These are phyloP conservation scores for Philereme transversata DNA, from an alignment of 2,888 invertebrate genomes.

Conservation along the genomic window DNA sequence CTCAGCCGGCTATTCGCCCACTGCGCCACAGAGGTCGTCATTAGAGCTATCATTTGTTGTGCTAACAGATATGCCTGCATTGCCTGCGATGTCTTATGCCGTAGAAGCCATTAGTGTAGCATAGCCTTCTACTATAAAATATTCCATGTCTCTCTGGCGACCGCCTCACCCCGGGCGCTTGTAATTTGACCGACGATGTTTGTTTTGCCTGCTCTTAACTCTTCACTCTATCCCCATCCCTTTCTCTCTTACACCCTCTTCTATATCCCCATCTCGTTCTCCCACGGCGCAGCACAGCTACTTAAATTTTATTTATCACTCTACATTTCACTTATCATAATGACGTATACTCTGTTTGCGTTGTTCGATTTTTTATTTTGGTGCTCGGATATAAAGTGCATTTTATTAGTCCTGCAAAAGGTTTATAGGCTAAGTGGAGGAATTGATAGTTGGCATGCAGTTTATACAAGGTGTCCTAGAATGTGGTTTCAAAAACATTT, in stretches of 20 bases:
- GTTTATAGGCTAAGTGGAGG: constrained; percentile 9
- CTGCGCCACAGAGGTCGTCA: too few relatives aligned
- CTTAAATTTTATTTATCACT: constrained; percentile 34
- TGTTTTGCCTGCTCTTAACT: constrained; percentile 35
- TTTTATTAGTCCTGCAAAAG: constrained; percentile 8
- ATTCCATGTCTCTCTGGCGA: constrained; percentile 3
- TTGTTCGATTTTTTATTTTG: constrained; percentile 22
- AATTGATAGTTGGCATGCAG: constrained; percentile 14
- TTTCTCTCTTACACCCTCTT: neutral
- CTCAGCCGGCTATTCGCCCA: too few relatives aligned
- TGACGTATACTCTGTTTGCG: constrained; percentile 17
- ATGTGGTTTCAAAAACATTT: neutral
- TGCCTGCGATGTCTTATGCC: too few relatives aligned
- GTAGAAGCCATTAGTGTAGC: too few relatives aligned
- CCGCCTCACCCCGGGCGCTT: constrained; percentile 29
- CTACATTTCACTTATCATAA: constrained; percentile 28
- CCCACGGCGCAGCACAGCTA: constrained; percentile 13
- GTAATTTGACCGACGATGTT: constrained; percentile 37
- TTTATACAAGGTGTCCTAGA: neutral
- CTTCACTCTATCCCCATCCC: constrained; percentile 15
- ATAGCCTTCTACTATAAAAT: too few relatives aligned
- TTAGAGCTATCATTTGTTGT: too few relatives aligned
- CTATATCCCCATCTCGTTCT: constrained; percentile 1
- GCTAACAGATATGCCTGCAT: too few relatives aligned
- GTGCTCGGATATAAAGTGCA: constrained; percentile 4